A percentile compares a stretch with the other conserved stretches of the same genome.
Evolutionary conservation across 2,888 invertebrate genomes (phyloP).

Genomic region (Mimachlamys varia): DNA sequence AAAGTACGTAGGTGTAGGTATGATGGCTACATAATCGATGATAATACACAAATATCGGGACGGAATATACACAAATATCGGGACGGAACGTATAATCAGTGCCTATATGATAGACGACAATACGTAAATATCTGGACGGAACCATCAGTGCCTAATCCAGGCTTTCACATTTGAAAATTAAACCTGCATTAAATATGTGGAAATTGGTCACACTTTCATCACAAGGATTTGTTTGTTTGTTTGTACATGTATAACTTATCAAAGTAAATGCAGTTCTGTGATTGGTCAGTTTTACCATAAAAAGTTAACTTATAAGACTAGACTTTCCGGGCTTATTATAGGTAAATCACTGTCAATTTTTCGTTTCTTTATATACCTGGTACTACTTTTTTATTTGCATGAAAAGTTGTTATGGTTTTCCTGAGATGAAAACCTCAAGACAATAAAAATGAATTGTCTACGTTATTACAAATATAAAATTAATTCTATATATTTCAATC

Average conservation of each 20-base stretch:
- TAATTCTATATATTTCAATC: neutral
- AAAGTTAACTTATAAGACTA: neutral
- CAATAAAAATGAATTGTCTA: neutral
- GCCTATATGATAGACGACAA: neutral
- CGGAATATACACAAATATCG: too few relatives aligned
- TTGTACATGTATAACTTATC: too few relatives aligned
- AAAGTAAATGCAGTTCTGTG: too few relatives aligned
- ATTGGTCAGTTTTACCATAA: too few relatives aligned
- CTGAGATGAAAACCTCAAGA: neutral
- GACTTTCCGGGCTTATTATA: neutral
- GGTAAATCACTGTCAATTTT: neutral
- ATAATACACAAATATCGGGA: neutral
- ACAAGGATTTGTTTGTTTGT: too few relatives aligned
- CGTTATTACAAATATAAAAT: neutral
- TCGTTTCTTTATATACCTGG: neutral
- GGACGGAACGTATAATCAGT: too few relatives aligned
- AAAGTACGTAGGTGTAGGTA: neutral
- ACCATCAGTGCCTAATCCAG: too few relatives aligned
- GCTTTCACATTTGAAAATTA: too few relatives aligned
- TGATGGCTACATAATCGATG: neutral
- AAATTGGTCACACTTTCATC: too few relatives aligned
- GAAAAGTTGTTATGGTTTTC: neutral
- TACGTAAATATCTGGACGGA: neutral
- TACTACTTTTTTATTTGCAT: too few relatives aligned
- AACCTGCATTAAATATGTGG: too few relatives aligned